A percentile compares a stretch with the other conserved stretches of the same genome.
phyloP scores from a whole-genome alignment of 2,888 invertebrate species.

The Saturnia pavonia region DNA sequence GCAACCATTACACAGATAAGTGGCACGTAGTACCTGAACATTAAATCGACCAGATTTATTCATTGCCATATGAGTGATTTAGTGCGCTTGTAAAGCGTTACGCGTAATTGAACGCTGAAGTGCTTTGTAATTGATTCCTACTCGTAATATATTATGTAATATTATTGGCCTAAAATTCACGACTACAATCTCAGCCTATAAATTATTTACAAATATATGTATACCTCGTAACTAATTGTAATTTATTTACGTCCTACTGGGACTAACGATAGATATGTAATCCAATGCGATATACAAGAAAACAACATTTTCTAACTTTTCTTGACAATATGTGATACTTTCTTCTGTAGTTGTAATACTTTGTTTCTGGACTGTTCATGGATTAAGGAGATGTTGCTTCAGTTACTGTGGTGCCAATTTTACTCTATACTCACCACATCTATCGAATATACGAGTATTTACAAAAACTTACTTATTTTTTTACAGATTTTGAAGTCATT shows the following conservation, averaged over 20 bases:
- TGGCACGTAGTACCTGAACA: constrained; percentile 6
- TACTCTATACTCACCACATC: no score
- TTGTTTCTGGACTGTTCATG: no score
- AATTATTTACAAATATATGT: constrained; percentile 1
- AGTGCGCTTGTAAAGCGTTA: constrained; percentile 9
- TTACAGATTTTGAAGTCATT: no score
- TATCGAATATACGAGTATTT: no score
- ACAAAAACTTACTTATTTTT: no score
- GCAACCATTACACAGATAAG: constrained; percentile 12
- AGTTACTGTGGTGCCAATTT: no score
- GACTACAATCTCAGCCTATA: constrained; percentile 1
- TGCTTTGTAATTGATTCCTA: constrained; percentile 19
- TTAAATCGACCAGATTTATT: constrained; percentile 15
- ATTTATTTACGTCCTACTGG: background rate
- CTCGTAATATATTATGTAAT: background rate
- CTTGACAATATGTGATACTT: no score
- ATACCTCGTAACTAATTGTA: background rate
- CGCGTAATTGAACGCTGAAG: constrained; percentile 19
- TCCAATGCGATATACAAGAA: no score
- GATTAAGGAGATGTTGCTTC: no score
- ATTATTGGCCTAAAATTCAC: background rate
- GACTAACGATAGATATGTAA: background rate
- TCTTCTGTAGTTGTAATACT: no score
- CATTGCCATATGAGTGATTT: constrained; percentile 19
- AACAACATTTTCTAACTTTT: no score